Conservation (phyloP, 2,113 vertebrate genomes). For the Tupaia chinensis region DNA sequence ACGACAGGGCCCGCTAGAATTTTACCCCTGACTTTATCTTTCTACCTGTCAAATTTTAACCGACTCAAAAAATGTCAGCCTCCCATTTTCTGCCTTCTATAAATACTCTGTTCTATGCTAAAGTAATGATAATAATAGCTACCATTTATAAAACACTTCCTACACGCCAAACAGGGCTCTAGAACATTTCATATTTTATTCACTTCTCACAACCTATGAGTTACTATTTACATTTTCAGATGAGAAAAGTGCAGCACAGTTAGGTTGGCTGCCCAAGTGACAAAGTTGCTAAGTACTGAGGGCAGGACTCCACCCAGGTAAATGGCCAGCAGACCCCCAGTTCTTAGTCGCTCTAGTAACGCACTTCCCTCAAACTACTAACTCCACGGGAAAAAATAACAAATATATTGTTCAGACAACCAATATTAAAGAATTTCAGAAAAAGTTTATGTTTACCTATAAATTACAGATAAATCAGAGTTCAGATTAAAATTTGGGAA, state of each 20-base stretch:
- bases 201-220: neutral
- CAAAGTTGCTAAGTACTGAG: neutral
- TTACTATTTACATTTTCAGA: neutral
- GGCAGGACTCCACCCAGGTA: neutral
- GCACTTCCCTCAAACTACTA: neutral
- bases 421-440: neutral
- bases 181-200: neutral
- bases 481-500: neutral
- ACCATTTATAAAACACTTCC: slow-evolving; percentile 35
- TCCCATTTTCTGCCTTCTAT: slow-evolving; percentile 15
- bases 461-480: neutral
- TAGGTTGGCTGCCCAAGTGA: neutral
- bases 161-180: neutral
- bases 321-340: neutral
- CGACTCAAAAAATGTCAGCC: slow-evolving; percentile 10
- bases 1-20: neutral
- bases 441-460: neutral
- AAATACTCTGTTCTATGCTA: neutral
- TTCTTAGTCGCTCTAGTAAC: neutral
- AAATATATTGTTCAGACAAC: slow-evolving; percentile 10
- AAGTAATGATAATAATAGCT: neutral
- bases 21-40: neutral
- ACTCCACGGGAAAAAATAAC: neutral
- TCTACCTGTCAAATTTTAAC: neutral
- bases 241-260: neutral